These are phyloP conservation scores for Saccostrea echinata DNA, from an alignment of 1,140 invertebrate genomes.

Conservation along the genomic window DNA sequence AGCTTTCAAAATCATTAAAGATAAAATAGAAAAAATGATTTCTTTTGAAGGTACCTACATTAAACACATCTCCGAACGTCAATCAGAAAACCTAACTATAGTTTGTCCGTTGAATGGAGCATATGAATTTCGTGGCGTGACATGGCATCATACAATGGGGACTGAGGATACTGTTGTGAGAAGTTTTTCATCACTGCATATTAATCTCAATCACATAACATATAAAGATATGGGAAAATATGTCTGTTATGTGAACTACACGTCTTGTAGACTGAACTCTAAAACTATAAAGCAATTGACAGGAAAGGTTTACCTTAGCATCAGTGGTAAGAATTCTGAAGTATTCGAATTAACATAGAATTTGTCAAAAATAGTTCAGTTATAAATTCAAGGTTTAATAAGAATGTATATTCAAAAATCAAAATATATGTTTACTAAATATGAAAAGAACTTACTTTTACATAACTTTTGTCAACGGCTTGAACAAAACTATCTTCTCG, in stretches of 20 bases:
- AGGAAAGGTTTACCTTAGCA: neutral
- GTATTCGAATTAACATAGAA: too few relatives aligned
- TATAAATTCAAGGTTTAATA: too few relatives aligned
- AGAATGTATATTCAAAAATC: too few relatives aligned
- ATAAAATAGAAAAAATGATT: neutral
- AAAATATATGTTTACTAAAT: too few relatives aligned
- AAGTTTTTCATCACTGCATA: neutral
- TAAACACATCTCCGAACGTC: neutral
- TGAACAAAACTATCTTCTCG: too few relatives aligned
- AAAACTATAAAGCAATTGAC: neutral
- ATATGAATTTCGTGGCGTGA: neutral
- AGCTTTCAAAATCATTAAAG: too few relatives aligned
- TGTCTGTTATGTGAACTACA: neutral
- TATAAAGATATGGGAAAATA: neutral
- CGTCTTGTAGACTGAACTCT: neutral
- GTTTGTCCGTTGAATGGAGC: neutral
- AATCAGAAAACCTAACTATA: neutral
- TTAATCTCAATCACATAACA: neutral
- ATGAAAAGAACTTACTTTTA: too few relatives aligned
- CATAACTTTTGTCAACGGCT: too few relatives aligned
- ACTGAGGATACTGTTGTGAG: neutral
- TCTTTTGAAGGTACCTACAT: neutral
- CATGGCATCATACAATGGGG: neutral
- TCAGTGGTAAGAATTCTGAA: neutral
- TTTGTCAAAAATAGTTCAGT: too few relatives aligned